Conservation (phyloP, 1,140 invertebrate genomes). For the Rhagoletis pomonella region DNA sequence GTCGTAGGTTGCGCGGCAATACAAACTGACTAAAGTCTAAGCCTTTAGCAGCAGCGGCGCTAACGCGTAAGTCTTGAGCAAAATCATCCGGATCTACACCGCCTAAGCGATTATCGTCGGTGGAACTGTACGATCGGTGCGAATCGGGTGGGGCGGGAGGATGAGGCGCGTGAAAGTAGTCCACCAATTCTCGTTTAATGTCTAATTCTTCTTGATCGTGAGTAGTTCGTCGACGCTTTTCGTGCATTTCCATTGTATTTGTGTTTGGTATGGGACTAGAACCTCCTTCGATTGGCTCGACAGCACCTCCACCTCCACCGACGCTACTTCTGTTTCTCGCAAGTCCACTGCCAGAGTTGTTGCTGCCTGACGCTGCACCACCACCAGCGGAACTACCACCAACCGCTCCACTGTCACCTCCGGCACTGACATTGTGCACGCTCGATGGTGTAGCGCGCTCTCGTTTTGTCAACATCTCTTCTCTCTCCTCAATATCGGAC, state of each 20-base stretch:
- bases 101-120: slow-evolving; percentile 64
- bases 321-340: slow-evolving; percentile 24
- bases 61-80: slow-evolving; percentile 71
- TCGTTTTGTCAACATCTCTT: slow-evolving; percentile 65
- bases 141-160: slow-evolving; percentile 67
- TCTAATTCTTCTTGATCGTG: slow-evolving; percentile 62
- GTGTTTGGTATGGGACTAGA: slow-evolving; percentile 72
- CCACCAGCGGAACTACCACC: slow-evolving; percentile 53
- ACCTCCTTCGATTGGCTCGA: slow-evolving; percentile 60
- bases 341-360: slow-evolving; percentile 56
- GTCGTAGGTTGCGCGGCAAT: slow-evolving; percentile 61
- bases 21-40: slow-evolving; percentile 65
- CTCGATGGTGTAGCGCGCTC: slow-evolving; percentile 64
- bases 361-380: slow-evolving; percentile 55
- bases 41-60: slow-evolving; percentile 61
- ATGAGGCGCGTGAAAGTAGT: slow-evolving; percentile 66
- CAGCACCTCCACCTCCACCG: slow-evolving; percentile 24
- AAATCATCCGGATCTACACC: slow-evolving; percentile 60
- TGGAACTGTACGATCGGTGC: slow-evolving; percentile 71
- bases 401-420: slow-evolving; percentile 34
- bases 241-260: slow-evolving; percentile 70
- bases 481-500: slow-evolving; percentile 69
- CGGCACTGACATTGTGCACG: slow-evolving; percentile 55
- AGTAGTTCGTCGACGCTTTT: slow-evolving; percentile 63
- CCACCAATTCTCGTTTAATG: slow-evolving; percentile 71